Percentiles rank a stretch among this genome's conserved stretches.
phyloP scores from a whole-genome alignment of 2,113 vertebrate species.

The Corvus hawaiiensis region DNA sequence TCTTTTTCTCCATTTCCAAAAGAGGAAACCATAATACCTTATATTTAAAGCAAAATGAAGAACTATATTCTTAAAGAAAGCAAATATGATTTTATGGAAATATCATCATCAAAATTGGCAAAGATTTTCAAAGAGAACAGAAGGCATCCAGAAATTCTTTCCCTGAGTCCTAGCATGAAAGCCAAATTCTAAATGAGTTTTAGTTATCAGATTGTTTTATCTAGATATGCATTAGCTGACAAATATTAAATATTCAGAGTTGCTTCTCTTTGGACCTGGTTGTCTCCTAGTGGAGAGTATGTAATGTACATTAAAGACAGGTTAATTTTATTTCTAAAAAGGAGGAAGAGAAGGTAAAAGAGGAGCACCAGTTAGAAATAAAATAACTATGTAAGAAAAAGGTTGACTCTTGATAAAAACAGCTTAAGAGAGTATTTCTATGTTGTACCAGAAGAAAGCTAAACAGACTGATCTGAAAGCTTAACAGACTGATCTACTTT shows the following conservation, averaged over 20 bases:
- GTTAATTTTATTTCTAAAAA: background rate
- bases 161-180: background rate
- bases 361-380: background rate
- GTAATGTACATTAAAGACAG: background rate
- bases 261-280: background rate
- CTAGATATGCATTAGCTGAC: background rate
- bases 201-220: slow-evolving; percentile 19
- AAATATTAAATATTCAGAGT: background rate
- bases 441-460: background rate
- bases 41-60: background rate
- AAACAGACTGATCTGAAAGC: background rate
- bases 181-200: slow-evolving; percentile 11
- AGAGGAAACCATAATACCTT: background rate
- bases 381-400: background rate
- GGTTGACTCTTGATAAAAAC: background rate
- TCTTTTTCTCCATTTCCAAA: background rate
- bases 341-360: background rate
- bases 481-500: background rate
- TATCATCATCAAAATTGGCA: slow-evolving; percentile 19
- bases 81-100: slow-evolving; percentile 40
- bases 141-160: slow-evolving; percentile 21
- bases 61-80: slow-evolving; percentile 22
- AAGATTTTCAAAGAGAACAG: slow-evolving; percentile 8
- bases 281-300: background rate
- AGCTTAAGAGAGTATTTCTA: background rate